Percentiles rank a stretch among this genome's conserved stretches.
phyloP scores from a whole-genome alignment of 2,113 vertebrate species.

The Charadrius vociferus region DNA sequence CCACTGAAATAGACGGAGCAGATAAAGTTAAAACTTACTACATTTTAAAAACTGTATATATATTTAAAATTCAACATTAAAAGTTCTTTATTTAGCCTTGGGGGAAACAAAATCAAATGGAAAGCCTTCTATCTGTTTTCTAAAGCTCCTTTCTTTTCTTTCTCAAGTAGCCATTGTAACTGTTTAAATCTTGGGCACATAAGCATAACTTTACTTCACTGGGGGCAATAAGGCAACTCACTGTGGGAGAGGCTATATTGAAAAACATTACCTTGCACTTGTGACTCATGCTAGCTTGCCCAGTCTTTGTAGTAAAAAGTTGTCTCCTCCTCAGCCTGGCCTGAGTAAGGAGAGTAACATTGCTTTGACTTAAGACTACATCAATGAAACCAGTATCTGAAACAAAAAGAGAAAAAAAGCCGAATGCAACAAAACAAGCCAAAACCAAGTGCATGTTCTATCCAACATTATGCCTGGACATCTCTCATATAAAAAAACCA shows the following conservation, averaged over 20 bases:
- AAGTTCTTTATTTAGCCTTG: background rate
- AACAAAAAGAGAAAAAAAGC: background rate
- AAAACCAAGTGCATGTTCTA: background rate
- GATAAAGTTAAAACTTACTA: background rate
- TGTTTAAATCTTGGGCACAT: background rate
- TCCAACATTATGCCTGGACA: background rate
- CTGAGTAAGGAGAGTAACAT: background rate
- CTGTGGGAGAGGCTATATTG: background rate
- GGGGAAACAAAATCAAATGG: accelerated
- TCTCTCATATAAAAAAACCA: background rate
- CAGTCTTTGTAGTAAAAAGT: background rate
- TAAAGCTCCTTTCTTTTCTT: background rate
- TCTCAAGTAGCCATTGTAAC: background rate
- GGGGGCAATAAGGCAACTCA: background rate
- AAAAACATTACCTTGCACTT: background rate
- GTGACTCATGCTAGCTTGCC: background rate
- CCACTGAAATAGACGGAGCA: background rate
- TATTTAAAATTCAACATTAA: background rate
- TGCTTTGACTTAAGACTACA: background rate
- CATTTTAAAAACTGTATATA: background rate
- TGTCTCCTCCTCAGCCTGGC: background rate
- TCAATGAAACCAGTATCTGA: background rate
- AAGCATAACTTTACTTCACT: background rate
- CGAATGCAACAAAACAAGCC: background rate
- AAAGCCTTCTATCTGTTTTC: background rate